phyloP scores from a whole-genome alignment of 2,888 invertebrate species.

The Amblyjoppa fuscipennis region DNA sequence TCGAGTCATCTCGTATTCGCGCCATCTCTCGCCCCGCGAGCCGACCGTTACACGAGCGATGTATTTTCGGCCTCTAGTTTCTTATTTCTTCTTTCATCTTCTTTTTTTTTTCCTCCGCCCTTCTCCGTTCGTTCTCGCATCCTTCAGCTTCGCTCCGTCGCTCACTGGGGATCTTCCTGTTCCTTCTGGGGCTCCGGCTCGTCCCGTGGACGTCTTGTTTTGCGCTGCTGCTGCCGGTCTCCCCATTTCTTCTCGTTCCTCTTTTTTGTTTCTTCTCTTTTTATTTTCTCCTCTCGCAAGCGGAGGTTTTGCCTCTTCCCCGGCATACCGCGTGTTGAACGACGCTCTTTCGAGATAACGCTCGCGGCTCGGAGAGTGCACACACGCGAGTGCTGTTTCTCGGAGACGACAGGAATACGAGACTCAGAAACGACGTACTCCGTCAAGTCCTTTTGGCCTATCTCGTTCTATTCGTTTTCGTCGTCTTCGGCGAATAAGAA shows the following conservation, averaged over 20 bases:
- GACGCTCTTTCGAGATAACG: conserved; percentile 35
- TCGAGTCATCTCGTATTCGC: conserved; percentile 22
- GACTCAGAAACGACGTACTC: conserved; percentile 12
- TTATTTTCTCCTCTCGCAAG: not conserved
- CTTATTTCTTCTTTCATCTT: conserved; percentile 1
- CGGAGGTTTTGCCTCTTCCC: conserved; percentile 20
- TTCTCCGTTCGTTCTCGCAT: conserved; percentile 13
- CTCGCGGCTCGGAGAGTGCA: conserved; percentile 20
- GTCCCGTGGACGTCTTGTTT: conserved; percentile 40
- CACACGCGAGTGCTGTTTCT: conserved; percentile 37
- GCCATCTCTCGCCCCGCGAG: not conserved
- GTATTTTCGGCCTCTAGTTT: conserved; percentile 31
- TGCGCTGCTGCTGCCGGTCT: conserved; percentile 8
- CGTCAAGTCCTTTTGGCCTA: conserved; percentile 17
- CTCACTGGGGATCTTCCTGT: conserved; percentile 53
- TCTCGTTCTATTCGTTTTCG: conserved; percentile 41
- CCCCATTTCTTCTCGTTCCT: conserved; percentile 37
- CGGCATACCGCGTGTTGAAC: conserved; percentile 38
- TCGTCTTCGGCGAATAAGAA: conserved; percentile 17
- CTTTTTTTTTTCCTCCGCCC: not conserved
- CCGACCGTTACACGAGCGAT: conserved; percentile 51
- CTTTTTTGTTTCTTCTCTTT: conserved; percentile 20
- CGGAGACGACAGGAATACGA: conserved; percentile 50
- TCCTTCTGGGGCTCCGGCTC: conserved; percentile 55
- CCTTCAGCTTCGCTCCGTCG: conserved; percentile 42